These are phyloP conservation scores for Microtus montanus DNA, from an alignment of 2,113 vertebrate species.

Conservation along the genomic window DNA sequence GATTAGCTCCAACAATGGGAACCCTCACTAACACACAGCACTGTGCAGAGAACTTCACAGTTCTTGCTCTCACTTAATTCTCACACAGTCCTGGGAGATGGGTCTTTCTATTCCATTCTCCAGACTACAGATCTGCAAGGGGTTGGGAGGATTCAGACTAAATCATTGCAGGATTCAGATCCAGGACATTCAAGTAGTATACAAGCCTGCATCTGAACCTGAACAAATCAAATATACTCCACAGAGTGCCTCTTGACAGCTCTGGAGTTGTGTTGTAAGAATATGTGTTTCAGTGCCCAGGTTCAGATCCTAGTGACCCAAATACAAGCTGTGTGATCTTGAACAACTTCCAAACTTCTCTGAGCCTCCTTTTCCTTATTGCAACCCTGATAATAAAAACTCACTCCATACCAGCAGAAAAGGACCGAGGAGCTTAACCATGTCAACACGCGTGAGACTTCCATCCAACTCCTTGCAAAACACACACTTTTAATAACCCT, in stretches of 20 bases:
- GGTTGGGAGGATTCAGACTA: background rate
- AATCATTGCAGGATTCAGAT: background rate
- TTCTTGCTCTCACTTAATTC: background rate
- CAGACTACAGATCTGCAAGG: background rate
- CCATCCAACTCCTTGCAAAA: background rate
- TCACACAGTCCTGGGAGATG: accelerated
- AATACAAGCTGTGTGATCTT: background rate
- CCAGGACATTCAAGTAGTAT: background rate
- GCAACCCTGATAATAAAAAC: background rate
- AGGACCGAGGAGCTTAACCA: background rate
- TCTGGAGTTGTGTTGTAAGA: background rate
- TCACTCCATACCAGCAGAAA: background rate
- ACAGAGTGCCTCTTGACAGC: background rate
- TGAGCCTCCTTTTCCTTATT: background rate
- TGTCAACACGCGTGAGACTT: background rate
- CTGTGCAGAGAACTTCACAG: background rate
- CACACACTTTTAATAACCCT: background rate
- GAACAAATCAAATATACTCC: background rate
- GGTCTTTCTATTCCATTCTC: background rate
- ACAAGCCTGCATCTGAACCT: background rate
- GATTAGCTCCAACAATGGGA: background rate
- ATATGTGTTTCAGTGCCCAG: background rate
- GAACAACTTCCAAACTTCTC: background rate
- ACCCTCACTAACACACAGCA: background rate
- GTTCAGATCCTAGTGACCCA: background rate